These are phyloP conservation scores for Danaus plexippus DNA, from an alignment of 1,140 invertebrate species.

Conservation along the genomic window DNA sequence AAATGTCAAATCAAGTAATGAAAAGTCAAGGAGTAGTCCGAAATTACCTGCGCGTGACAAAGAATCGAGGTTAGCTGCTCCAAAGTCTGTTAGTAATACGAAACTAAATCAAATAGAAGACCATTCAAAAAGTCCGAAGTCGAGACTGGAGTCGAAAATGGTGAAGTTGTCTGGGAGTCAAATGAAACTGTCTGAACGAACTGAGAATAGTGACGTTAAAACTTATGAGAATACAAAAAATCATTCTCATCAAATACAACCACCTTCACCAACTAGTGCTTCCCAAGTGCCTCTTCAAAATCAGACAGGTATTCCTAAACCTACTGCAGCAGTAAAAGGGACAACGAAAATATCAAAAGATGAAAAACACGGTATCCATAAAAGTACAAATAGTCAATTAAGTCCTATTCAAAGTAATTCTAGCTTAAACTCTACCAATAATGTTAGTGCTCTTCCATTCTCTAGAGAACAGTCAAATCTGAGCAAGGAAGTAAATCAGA, in stretches of 20 bases:
- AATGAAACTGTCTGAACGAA: conserved; percentile 55
- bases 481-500: conserved; percentile 66
- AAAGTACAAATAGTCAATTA: conserved; percentile 69
- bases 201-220: conserved; percentile 43
- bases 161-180: conserved; percentile 66
- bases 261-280: conserved; percentile 34
- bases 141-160: conserved; percentile 63
- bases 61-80: conserved; percentile 66
- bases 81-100: conserved; percentile 63
- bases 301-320: conserved; percentile 87
- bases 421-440: conserved; percentile 71
- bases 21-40: conserved; percentile 66
- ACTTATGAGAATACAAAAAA: conserved; percentile 40
- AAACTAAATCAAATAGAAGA: conserved; percentile 65
- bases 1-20: conserved; percentile 50
- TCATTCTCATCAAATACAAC: conserved; percentile 37
- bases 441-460: conserved; percentile 61
- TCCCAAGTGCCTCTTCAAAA: conserved; percentile 46
- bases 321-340: conserved; percentile 91
- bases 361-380: conserved; percentile 58
- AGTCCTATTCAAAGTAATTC: conserved; percentile 72
- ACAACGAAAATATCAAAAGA: conserved; percentile 79
- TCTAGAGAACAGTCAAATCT: conserved; percentile 69
- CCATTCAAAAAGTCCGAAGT: conserved; percentile 42
- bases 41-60: conserved; percentile 66